Evolutionary conservation across 2,113 vertebrate species (phyloP).

Genomic region (Odobenus rosmarus): DNA sequence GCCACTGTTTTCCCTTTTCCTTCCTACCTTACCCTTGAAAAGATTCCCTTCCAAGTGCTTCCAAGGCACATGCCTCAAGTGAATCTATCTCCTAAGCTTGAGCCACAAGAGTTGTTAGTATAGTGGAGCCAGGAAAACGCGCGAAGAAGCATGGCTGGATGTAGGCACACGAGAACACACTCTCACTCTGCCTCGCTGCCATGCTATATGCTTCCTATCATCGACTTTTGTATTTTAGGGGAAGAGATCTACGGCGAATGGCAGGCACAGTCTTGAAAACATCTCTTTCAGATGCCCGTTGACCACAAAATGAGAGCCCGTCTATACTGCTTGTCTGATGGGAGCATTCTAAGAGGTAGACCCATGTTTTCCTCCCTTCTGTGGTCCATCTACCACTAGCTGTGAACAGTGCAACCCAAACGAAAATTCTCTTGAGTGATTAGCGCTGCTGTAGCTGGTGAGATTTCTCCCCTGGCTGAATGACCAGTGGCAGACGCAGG

Average conservation of each 20-base stretch:
- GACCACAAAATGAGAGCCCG: not conserved
- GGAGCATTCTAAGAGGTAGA: not conserved
- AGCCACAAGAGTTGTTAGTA: not conserved
- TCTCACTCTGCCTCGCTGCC: not conserved
- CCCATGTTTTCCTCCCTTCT: not conserved
- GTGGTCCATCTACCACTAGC: not conserved
- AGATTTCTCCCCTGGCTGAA: not conserved
- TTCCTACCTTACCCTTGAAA: not conserved
- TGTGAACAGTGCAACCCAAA: not conserved
- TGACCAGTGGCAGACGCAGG: not conserved
- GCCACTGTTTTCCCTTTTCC: not conserved
- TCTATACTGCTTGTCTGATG: not conserved
- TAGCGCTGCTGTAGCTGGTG: not conserved
- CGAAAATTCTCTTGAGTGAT: not conserved
- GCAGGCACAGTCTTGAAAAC: not conserved
- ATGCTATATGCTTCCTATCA: not conserved
- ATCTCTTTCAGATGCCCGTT: not conserved
- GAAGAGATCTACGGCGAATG: not conserved
- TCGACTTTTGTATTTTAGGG: not conserved
- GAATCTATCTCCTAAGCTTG: not conserved
- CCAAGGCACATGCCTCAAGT: not conserved
- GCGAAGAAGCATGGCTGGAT: not conserved
- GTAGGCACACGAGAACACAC: fast-evolving
- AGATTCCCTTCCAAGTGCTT: not conserved
- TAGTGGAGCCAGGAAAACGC: not conserved